Base-by-base conservation (phyloP, 1,140 invertebrate species). In the Daktulosphaira vitifoliae region DNA sequence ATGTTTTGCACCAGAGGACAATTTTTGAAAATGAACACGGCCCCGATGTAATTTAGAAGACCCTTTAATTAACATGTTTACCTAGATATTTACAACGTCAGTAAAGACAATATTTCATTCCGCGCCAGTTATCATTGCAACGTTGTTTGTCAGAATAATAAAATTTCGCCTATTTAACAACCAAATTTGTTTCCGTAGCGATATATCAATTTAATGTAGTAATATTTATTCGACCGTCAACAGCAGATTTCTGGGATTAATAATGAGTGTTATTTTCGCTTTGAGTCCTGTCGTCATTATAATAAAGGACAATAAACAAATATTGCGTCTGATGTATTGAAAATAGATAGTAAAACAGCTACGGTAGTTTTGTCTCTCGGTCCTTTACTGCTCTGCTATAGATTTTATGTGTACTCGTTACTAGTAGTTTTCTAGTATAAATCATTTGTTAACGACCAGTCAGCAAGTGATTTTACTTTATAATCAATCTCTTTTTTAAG, bases 251-350 rank as follows among this genome's bases (percentile, higher is more conserved):
- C n/a, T 44, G n/a, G 22, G 37, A 56, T 56, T 44, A 44, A 56
- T 56, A n/a, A n/a, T n/a, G n/a, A n/a, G n/a, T n/a, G n/a, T n/a
- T 56, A 44, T 56, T 56, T 44, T 42, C 53, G 53, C 53, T 42
- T 44, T 42, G 37, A 11, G 22, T 56, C 9, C 23, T 37, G 8
- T 15, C 26, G 38, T 56, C 53, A 42, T 44, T n/a, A n/a, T n/a
- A 44, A 25, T 56, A 23, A 56, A 37, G 23, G 18, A 15, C 53
- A 56, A 56, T 44, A 56, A 44, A 56, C 16, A 25, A 16, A n/a
- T 25, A 22, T n/a, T 20, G 18, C 13, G n/a, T 16, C 50, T 26
- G 13, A 52, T 33, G 50, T 33, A 18, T 52, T 13, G 23, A 15
- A 26, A n/a, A 54, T 54, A 54, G 52, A 37, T 54, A 54, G 39